Evolutionary conservation across 2,797 vertebrate genomes (phyloP).

Genomic region (Peromyscus attwateri): DNA sequence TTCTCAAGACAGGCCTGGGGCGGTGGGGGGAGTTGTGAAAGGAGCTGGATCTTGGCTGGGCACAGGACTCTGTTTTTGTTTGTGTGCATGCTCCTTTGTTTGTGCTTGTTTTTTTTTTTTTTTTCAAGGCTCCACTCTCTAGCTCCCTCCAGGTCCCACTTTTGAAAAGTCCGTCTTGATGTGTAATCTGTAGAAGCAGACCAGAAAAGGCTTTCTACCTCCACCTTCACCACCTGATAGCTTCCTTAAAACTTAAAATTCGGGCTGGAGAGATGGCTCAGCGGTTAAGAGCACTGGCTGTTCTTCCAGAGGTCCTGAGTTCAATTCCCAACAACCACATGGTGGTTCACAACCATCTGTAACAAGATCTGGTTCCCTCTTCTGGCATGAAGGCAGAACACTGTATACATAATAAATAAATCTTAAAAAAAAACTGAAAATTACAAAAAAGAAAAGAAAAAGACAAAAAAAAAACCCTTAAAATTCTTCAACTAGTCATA

Average conservation of each 20-base stretch:
- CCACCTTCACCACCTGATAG: not conserved
- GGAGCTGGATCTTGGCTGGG: not conserved
- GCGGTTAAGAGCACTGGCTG: too few relatives aligned
- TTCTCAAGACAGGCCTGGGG: constrained; percentile 85
- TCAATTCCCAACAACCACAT: too few relatives aligned
- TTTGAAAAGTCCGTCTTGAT: constrained; percentile 18
- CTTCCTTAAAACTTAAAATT: constrained; percentile 6
- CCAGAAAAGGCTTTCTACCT: not conserved
- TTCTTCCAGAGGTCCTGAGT: too few relatives aligned
- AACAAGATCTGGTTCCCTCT: too few relatives aligned
- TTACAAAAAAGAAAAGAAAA: too few relatives aligned
- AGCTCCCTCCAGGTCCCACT: not conserved
- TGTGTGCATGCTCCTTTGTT: not conserved
- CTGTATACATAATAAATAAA: too few relatives aligned
- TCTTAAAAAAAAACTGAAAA: too few relatives aligned
- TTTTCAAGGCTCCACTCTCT: not conserved
- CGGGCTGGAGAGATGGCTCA: too few relatives aligned
- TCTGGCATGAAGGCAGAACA: too few relatives aligned
- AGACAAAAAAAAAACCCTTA: not conserved
- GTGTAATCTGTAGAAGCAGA: not conserved
- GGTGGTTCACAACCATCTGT: too few relatives aligned
- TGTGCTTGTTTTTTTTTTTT: constrained; percentile 43
- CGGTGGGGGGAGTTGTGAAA: not conserved
- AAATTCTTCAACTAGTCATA: not conserved
- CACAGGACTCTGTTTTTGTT: constrained; percentile 35